Evolutionary conservation across 2,113 vertebrate species (phyloP), one percentile per base, ranked within the genome.

Genomic region (Siniperca chuatsi): DNA sequence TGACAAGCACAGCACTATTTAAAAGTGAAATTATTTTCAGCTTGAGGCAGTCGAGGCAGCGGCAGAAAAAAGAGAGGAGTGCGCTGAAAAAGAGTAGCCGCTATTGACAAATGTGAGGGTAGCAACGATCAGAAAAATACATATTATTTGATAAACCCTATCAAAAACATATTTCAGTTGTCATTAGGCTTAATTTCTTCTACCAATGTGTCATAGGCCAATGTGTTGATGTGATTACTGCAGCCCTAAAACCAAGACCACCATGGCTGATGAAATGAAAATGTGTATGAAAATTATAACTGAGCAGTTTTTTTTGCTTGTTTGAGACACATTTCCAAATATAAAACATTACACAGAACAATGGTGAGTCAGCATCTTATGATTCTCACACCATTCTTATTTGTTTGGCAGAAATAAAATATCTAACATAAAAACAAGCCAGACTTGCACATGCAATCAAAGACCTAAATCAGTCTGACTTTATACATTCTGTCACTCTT

Each of bases 21-120:
- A 55, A 82, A 87, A 89, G 87, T 78, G 35, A 79, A 78, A 87
- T 65, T 57, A 81, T 86, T 84, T 85, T 85, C 60, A 74, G 75
- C 83, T 88, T 25, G 23, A 85, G 73, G 78, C 84, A 6, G 46
- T 40, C 4, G n/a, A 44, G 57, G 79, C 70, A 83, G 52, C 40
- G 2, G 29, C 10, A 78, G 37, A 15, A 37, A 75, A 71, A 62
- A 50, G 40, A 10, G 42, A 57, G 25, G 6, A 20, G 37, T 44
- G n/a, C 35, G 78, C 23, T 60, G 8, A 46, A 66, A 84, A 74
- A 76, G n/a, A 77, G 62, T 42, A 66, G 25, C 67, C 52, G 75
- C 61, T 40, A 58, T 15, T 74, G 9, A 61, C 72, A 78, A 25
- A 23, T 37, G 18, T 1, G 7, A 52, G 61, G 15, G 29, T 21